Base-by-base conservation (phyloP, 2,797 vertebrate species). In the Rhabdomys pumilio region DNA sequence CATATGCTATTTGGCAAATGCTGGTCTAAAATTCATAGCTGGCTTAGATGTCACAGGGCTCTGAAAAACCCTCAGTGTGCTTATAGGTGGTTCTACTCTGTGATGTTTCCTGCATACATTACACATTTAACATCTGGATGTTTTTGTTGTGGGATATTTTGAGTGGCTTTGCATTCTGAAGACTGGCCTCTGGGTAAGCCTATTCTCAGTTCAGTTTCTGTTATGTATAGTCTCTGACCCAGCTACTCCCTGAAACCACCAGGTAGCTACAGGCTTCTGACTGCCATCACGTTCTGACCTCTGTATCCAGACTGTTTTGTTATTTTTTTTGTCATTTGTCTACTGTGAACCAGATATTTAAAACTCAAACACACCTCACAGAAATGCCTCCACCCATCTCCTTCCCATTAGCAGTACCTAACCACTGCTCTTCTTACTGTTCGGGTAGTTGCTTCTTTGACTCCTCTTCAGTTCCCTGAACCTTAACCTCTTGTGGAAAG, bases 1-100 rank as follows among this genome's bases (percentile, higher is more conserved):
- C 38, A 79, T 53, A n/a, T 19, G 90, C 53, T 72, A 26, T 90
- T 89, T 91, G 47, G 17, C 65, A 93, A 91, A 91, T 89, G 20
- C 4, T 72, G 26, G 15, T 29, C 55, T 72, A 92, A 90, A 94
- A 85, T 34, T 24, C 69, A 63, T 53, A 82, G 31, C 20, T 93
- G 24, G 59, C 90, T 81, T 44, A 65, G 1, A 26, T 44, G 34
- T 31, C 22, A 9, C 1, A 69, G n/a, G 53, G 8, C 77, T 91
- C 83, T 84, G 91, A 83, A 91, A 69, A 87, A 79, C 6, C 24
- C 91, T 87, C 44, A 57, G 1, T 63, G 26, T 59, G 44, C 44
- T 79, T 34, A 75, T 91, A 88, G 26, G n/a, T 69, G 34, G 15
- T 24, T 55, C 50, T 57, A 76, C 34, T 76, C 34, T 61, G 3